A percentile compares a stretch with the other conserved stretches of the same genome.
These are phyloP conservation scores for Dugesia japonica DNA, from an alignment of 2,888 invertebrate genomes.

Conservation along the genomic window DNA sequence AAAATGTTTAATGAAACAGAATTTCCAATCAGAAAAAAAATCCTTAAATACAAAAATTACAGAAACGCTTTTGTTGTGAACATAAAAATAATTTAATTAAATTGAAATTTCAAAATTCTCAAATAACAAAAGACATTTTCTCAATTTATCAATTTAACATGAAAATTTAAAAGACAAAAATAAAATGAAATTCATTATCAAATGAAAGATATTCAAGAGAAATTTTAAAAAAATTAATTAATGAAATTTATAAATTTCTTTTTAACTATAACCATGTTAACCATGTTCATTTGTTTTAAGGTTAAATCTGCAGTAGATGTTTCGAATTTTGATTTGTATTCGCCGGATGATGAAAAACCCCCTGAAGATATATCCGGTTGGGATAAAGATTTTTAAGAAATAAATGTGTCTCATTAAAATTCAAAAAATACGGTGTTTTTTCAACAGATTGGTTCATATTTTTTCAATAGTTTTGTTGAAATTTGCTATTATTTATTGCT, in stretches of 20 bases:
- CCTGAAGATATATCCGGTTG: conserved; percentile 23
- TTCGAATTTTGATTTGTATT: conserved; percentile 25
- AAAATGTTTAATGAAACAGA: no score
- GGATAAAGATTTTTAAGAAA: conserved; percentile 25
- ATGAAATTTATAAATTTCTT: not conserved
- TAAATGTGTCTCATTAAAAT: not conserved
- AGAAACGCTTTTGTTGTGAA: no score
- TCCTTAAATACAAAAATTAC: no score
- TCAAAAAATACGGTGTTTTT: not conserved
- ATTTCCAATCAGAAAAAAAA: no score
- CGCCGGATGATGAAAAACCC: conserved; percentile 21
- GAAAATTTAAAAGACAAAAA: no score
- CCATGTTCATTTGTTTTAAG: not conserved
- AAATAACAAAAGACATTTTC: no score
- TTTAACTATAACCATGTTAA: not conserved
- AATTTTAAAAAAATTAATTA: no score
- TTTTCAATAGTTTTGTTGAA: conserved; percentile 20
- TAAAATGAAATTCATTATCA: no score
- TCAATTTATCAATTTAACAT: no score
- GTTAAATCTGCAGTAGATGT: conserved; percentile 26
- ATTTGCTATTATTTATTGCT: conserved; percentile 14
- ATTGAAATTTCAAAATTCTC: no score
- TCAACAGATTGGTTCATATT: conserved; percentile 8
- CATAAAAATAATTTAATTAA: no score
- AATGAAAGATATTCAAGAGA: no score